Base-by-base conservation (phyloP, 2,888 invertebrate species). In the Rhagophthalmus giganteus region DNA sequence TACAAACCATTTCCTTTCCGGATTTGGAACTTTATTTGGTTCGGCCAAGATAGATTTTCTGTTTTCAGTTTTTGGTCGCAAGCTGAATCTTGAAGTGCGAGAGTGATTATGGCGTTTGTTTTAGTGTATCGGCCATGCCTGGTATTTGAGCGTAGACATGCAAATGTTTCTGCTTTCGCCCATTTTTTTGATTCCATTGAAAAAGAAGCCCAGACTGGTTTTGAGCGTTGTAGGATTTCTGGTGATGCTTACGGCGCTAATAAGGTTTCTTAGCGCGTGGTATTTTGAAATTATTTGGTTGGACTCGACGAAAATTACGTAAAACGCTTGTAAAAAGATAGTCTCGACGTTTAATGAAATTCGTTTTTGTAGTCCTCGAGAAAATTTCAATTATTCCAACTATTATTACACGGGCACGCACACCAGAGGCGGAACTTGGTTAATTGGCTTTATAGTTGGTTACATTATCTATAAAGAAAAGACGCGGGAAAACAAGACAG, bases 111-210 rank as follows among this genome's bases (percentile, higher is more conserved):
- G n/a, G n/a, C n/a, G n/a, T n/a, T n/a, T n/a, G n/a, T 65, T 65
- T 51, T 42, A 73, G 72, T 73, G 73, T 39, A 34, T 72, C 8
- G 44, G 57, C 2, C 70, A 67, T 35, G 65, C 70, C 0, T 73
- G 73, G 73, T 73, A 72, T 50, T 53, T 73, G 38, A 68, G 69
- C 14, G 70, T 67, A 2, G 73, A 73, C 45, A 67, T 70, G 66
- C 73, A 73, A 56, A 61, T 72, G 54, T 72, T 68, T 52, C 28
- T 70, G 2, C 24, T 71, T 15, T 61, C 72, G 2, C 71, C 71
- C 2, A 8, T 72, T 4, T 47, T 72, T 9, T 38, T 73, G 7
- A 65, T 71, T 45, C 70, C 68, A 2, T 38, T 65, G 1, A 47
- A 8, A 2, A 51, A 40, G 12, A 49, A 38, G 31, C 50, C 45